Evolutionary conservation across 1,140 invertebrate species (phyloP).

Genomic region (Latrodectus geometricus): DNA sequence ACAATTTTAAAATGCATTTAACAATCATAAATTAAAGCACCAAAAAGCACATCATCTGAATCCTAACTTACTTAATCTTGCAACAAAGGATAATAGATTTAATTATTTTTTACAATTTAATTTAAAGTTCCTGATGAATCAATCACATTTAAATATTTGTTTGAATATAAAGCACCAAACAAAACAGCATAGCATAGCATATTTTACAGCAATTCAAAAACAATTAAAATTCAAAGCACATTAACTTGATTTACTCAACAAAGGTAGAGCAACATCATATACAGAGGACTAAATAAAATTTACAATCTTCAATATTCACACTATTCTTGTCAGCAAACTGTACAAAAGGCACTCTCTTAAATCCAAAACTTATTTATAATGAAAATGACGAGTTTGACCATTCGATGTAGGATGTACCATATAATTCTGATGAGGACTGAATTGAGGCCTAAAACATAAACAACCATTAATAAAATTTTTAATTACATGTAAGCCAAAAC

Average conservation of each 20-base stretch:
- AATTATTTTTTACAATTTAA: not conserved
- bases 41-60: not conserved
- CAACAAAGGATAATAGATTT: not conserved
- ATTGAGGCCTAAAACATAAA: slow-evolving; percentile 23
- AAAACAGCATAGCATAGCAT: not conserved
- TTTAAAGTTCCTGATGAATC: not conserved
- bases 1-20: not conserved
- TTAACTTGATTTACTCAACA: not conserved
- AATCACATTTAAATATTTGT: not conserved
- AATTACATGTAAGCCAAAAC: not conserved
- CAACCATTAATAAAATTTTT: not conserved
- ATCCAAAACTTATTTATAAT: slow-evolving; percentile 46
- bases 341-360: slow-evolving; percentile 50
- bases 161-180: too few relatives aligned
- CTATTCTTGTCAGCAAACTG: slow-evolving; percentile 1
- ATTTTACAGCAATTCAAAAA: not conserved
- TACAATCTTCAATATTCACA: slow-evolving; percentile 9
- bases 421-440: slow-evolving; percentile 50
- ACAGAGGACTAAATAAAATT: not conserved
- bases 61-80: too few relatives aligned
- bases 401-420: slow-evolving; percentile 54
- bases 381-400: slow-evolving; percentile 35
- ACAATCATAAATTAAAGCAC: not conserved
- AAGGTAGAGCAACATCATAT: not conserved
- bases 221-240: not conserved